Evolutionary conservation across 2,113 vertebrate species (phyloP).

Genomic region (Chascanopsetta lugubris): DNA sequence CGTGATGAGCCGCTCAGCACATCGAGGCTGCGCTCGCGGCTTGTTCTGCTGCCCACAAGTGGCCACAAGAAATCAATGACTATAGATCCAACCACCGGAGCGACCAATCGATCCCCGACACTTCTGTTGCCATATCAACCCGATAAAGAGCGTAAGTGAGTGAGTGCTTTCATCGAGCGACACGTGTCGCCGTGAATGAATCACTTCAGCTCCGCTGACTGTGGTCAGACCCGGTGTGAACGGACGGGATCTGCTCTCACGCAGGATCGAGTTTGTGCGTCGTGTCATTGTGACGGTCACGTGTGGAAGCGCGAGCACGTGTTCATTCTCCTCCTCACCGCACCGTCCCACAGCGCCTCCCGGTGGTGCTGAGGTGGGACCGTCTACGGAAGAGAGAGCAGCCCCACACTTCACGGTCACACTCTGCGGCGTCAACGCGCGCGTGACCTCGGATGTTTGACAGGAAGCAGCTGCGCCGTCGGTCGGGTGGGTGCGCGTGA

Average conservation of each 20-base stretch:
- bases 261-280: no score
- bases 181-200: not conserved
- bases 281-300: no score
- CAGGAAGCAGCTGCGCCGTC: constrained; percentile 66
- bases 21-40: not conserved
- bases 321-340: not conserved
- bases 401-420: not conserved
- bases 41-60: not conserved
- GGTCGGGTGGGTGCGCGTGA: not conserved
- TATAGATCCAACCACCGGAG: not conserved
- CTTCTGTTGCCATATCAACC: not conserved
- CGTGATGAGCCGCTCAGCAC: not conserved
- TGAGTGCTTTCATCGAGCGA: not conserved
- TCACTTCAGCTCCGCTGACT: not conserved
- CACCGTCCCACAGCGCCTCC: constrained; percentile 44
- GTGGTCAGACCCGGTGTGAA: not conserved
- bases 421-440: not conserved
- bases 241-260: not conserved
- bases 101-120: not conserved
- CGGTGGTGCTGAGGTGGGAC: constrained; percentile 36
- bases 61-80: not conserved
- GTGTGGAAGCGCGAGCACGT: no score
- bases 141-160: not conserved
- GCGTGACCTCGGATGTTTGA: constrained; percentile 7
- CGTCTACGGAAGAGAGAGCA: not conserved